Evolutionary conservation across 2,797 vertebrate genomes (phyloP).

Genomic region (Chelmon rostratus): DNA sequence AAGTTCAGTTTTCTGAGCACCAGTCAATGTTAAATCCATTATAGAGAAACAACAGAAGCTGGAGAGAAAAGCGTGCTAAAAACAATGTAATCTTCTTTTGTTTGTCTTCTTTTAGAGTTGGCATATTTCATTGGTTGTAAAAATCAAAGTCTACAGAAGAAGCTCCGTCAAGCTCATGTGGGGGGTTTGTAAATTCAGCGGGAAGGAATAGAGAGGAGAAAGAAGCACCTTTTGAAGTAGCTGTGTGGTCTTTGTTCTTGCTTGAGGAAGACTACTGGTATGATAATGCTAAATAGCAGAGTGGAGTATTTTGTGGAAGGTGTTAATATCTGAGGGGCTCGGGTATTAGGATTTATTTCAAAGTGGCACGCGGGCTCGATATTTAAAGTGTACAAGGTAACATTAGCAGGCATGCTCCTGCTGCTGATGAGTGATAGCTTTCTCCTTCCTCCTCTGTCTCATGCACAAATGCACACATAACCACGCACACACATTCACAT

Average conservation of each 20-base stretch:
- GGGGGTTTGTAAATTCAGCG: background rate
- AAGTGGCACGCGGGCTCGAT: background rate
- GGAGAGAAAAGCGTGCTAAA: background rate
- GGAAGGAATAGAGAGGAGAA: background rate
- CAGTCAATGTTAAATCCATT: slow-evolving; percentile 32
- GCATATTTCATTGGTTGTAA: background rate
- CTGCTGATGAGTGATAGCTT: slow-evolving; percentile 5
- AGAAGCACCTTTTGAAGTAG: background rate
- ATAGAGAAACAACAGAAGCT: background rate
- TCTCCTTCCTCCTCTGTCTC: background rate
- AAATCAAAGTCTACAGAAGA: slow-evolving; percentile 4
- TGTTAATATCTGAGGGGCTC: slow-evolving; percentile 16
- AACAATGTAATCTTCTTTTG: slow-evolving; percentile 14
- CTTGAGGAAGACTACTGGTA: background rate
- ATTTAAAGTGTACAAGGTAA: background rate
- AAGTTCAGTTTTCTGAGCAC: slow-evolving; percentile 16
- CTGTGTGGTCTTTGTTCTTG: slow-evolving; percentile 38
- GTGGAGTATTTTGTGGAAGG: slow-evolving; percentile 9
- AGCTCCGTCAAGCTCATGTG: background rate
- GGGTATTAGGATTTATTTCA: slow-evolving; percentile 42
- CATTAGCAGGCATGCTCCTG: background rate
- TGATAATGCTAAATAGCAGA: background rate
- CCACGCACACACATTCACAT: background rate
- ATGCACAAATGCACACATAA: background rate
- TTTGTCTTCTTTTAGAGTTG: background rate